Conservation (phyloP, 1,140 invertebrate genomes). For the Hestina assimilis region DNA sequence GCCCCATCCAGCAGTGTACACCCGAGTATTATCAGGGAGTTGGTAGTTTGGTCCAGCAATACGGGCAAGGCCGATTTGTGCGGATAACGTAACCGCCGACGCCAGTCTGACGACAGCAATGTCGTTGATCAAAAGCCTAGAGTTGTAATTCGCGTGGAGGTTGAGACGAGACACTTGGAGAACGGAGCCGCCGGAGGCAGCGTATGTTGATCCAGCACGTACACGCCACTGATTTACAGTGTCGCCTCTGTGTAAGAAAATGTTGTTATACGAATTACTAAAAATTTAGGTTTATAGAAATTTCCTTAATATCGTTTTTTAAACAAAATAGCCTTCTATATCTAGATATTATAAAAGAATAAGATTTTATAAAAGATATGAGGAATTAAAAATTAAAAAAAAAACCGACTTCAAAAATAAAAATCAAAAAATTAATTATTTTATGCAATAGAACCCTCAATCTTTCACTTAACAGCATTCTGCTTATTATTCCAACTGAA, state of each 20-base stretch:
- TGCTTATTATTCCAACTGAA: too few species aligned
- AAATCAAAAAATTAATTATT: too few species aligned
- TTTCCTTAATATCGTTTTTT: neutral
- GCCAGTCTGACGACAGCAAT: slow-evolving; percentile 77
- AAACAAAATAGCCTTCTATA: neutral
- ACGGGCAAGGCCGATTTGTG: slow-evolving; percentile 27
- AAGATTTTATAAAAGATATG: too few species aligned
- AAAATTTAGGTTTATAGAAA: neutral
- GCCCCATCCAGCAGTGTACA: slow-evolving; percentile 80
- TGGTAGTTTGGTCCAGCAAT: slow-evolving; percentile 41
- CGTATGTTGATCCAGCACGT: slow-evolving; percentile 37
- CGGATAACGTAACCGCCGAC: slow-evolving; percentile 33
- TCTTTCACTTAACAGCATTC: too few species aligned
- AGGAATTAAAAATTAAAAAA: too few species aligned
- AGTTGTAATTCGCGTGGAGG: slow-evolving; percentile 71
- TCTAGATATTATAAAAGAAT: too few species aligned
- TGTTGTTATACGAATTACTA: neutral
- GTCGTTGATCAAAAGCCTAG: slow-evolving; percentile 77
- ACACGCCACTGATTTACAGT: slow-evolving; percentile 36
- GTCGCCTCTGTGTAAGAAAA: slow-evolving; percentile 29
- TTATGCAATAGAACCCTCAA: too few species aligned
- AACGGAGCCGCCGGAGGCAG: slow-evolving; percentile 54
- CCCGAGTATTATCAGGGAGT: slow-evolving; percentile 47
- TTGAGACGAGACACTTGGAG: slow-evolving; percentile 60
- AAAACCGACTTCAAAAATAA: too few species aligned